A percentile compares a stretch with the other conserved stretches of the same genome.
Conservation (phyloP, 2,888 invertebrate species). For the Dicycla oo region DNA sequence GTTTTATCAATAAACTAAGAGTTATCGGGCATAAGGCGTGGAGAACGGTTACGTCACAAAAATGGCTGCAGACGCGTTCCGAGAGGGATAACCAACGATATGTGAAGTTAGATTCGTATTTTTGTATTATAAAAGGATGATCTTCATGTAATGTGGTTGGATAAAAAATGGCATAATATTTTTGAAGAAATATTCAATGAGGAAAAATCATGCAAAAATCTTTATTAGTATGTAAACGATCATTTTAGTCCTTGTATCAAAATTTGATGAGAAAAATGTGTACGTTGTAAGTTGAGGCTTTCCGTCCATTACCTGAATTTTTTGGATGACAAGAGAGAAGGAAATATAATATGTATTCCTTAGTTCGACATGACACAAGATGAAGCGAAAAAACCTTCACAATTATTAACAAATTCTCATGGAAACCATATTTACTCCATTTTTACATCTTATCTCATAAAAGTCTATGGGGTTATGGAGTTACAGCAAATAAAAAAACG, state of each 20-base stretch:
- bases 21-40: constrained; percentile 18
- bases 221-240: too few relatives aligned
- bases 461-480: not conserved
- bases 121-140: constrained; percentile 2
- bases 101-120: constrained; percentile 24
- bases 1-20: constrained; percentile 51
- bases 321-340: too few relatives aligned
- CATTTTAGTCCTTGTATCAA: not conserved
- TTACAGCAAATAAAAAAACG: constrained; percentile 13
- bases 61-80: constrained; percentile 1
- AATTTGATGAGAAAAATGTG: not conserved
- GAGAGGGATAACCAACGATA: constrained; percentile 18
- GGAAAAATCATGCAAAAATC: not conserved
- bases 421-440: too few relatives aligned
- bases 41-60: constrained; percentile 34
- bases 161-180: not conserved
- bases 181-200: constrained; percentile 8
- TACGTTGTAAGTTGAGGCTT: not conserved
- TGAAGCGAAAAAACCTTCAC: not conserved
- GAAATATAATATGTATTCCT: not conserved
- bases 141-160: not conserved
- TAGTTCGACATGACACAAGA: not conserved
- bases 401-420: not conserved
- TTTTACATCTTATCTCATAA: constrained; percentile 1
- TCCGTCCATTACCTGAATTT: not conserved